Base-by-base conservation (phyloP, 2,888 invertebrate species). In the Platycheirus rosarum region DNA sequence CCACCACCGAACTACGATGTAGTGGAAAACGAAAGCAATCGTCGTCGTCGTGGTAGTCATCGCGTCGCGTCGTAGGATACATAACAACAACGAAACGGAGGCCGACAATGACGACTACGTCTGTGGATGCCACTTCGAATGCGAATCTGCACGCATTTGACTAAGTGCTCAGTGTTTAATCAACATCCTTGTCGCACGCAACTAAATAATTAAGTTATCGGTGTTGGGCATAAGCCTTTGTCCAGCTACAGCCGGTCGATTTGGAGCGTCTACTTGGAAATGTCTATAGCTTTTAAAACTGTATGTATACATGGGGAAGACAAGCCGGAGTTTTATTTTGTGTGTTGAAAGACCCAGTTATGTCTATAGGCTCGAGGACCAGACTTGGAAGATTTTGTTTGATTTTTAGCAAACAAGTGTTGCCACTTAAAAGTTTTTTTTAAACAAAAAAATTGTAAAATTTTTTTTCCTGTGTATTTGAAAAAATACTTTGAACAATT, bases 161-260 rank as follows among this genome's bases (percentile, higher is more conserved):
- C 85, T 86, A 86, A 86, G 86, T 86, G 86, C 86, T 86, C 86
- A 85, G 85, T 86, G 86, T 86, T 86, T 85, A 86, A 86, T 86
- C 86, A 86, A 85, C 85, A 86, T 86, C 85, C 76, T 79, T 85
- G 85, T 85, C 85, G 78, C 86, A 86, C 86, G 86, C 86, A 86
- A 86, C 82, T 77, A 84, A 84, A 85, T 86, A 86, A 86, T 86
- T 86, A 85, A 85, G 85, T 86, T 86, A 85, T 86, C 85, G 77
- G 62, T 85, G 85, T 84, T 69, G 51, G 68, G n/a, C 14, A 63
- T 32, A 48, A 51, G 68, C 48, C 74, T 74, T 69, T 74, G 63
- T 69, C 69, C 75, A 51, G 60, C 11, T 44, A 29, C 60, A 60
- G 29, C 65, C 49, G 63, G 46, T 69, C 11, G 18, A 32, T 5